A percentile compares a stretch with the other conserved stretches of the same genome.
Evolutionary conservation across 2,113 vertebrate genomes (phyloP).

Genomic region (Ptychochromis oligacanthus): DNA sequence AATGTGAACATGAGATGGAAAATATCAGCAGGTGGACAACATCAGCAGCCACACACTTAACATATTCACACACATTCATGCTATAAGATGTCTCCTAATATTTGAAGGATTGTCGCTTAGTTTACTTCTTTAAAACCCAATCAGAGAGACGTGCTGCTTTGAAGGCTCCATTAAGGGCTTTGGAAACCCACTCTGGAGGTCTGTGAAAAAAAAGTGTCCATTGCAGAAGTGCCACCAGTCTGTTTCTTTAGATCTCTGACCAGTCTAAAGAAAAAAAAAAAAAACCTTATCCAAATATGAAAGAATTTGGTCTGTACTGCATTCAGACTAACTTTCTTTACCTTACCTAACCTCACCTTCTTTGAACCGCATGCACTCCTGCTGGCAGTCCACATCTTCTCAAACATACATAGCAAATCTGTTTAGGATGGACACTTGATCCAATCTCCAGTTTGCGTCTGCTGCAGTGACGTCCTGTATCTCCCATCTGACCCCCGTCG

Average conservation of each 20-base stretch:
- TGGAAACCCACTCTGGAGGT: conserved; percentile 35
- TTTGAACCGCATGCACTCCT: background rate
- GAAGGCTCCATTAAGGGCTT: conserved; percentile 67
- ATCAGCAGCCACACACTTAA: conserved; percentile 26
- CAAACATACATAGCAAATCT: conserved; percentile 65
- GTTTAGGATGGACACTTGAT: conserved; percentile 71
- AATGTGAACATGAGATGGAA: conserved; percentile 34
- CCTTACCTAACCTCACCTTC: conserved; percentile 26
- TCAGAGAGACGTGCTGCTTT: conserved; percentile 51
- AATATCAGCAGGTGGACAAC: conserved; percentile 34
- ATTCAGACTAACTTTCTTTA: background rate
- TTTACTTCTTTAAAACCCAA: conserved; percentile 50
- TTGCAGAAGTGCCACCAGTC: conserved; percentile 22
- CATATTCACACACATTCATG: conserved; percentile 24
- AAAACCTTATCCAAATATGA: background rate
- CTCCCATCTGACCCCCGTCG: conserved; percentile 47
- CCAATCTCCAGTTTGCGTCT: conserved; percentile 70
- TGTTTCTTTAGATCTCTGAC: background rate
- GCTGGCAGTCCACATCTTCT: conserved; percentile 41
- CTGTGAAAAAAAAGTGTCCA: conserved; percentile 12
- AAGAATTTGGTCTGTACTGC: background rate
- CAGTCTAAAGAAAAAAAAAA: background rate
- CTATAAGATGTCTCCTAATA: conserved; percentile 56
- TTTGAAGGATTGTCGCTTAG: conserved; percentile 60
- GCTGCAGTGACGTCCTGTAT: conserved; percentile 53